Percentiles rank a stretch among this genome's conserved stretches.
Evolutionary conservation across 92 coral and sea anemone species (phyloP).

Genomic region (Umimayanthus chanpuru): DNA sequence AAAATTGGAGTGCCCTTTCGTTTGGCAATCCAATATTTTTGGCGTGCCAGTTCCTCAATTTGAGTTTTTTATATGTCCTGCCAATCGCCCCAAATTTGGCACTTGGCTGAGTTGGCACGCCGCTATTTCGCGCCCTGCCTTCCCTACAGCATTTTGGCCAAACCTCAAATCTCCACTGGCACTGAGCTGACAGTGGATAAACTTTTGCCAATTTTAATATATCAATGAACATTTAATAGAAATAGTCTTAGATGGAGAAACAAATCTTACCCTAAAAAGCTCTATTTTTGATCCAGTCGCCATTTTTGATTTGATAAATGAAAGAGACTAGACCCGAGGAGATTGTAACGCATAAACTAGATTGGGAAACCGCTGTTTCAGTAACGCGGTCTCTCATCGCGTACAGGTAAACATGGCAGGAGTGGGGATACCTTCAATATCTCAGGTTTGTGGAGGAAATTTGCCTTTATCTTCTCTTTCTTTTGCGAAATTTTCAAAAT

Average conservation of each 20-base stretch:
- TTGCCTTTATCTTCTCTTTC: neutral
- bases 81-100: no score
- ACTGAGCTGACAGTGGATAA: no score
- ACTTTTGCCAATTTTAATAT: no score
- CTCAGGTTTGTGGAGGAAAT: slow-evolving; percentile 71
- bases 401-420: slow-evolving; percentile 90
- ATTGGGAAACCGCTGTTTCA: slow-evolving; percentile 42
- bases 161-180: no score
- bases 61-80: no score
- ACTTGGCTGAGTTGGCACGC: no score
- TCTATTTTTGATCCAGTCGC: slow-evolving; percentile 98
- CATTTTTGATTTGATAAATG: slow-evolving; percentile 61
- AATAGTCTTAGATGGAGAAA: neutral
- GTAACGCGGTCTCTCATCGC: slow-evolving; percentile 28
- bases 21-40: no score
- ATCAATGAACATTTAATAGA: neutral
- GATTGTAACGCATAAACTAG: slow-evolving; percentile 28
- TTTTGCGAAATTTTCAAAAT: neutral
- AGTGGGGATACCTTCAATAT: slow-evolving; percentile 79
- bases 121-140: no score
- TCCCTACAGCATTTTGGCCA: no score
- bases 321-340: slow-evolving; percentile 37
- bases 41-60: no score
- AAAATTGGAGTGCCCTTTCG: no score
- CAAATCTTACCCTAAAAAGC: slow-evolving; percentile 79